Conservation (phyloP, 2,888 invertebrate genomes). For the Dinocampus coccinellae region DNA sequence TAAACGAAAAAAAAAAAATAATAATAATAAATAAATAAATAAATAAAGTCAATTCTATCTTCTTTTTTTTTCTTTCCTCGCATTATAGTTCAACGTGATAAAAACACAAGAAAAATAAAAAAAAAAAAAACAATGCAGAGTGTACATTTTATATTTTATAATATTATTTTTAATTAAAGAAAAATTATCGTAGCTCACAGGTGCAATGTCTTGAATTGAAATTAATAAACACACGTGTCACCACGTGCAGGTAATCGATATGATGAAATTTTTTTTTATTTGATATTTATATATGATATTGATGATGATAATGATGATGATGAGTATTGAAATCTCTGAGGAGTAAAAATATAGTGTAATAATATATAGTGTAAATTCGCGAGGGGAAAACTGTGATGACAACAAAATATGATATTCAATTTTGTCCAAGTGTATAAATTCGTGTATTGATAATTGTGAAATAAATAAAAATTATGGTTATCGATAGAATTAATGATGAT, state of each 20-base stretch:
- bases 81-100: no score
- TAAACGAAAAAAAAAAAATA: no score
- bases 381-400: not conserved
- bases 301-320: not conserved
- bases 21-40: not conserved
- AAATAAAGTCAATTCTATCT: not conserved
- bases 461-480: not conserved
- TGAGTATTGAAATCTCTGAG: not conserved
- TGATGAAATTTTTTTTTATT: not conserved
- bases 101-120: no score
- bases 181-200: not conserved
- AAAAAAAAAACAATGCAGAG: not conserved
- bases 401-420: not conserved
- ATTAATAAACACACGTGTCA: conserved; percentile 20
- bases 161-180: not conserved
- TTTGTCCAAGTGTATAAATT: no score
- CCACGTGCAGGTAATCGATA: conserved; percentile 33
- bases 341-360: not conserved
- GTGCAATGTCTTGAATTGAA: not conserved
- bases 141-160: not conserved
- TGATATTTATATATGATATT: conserved; percentile 3
- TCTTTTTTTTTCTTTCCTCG: no score
- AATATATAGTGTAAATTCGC: not conserved
- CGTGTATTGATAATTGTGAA: not conserved
- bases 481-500: not conserved